Conservation (phyloP, 2,888 invertebrate genomes). For the Drosophila affinis region DNA sequence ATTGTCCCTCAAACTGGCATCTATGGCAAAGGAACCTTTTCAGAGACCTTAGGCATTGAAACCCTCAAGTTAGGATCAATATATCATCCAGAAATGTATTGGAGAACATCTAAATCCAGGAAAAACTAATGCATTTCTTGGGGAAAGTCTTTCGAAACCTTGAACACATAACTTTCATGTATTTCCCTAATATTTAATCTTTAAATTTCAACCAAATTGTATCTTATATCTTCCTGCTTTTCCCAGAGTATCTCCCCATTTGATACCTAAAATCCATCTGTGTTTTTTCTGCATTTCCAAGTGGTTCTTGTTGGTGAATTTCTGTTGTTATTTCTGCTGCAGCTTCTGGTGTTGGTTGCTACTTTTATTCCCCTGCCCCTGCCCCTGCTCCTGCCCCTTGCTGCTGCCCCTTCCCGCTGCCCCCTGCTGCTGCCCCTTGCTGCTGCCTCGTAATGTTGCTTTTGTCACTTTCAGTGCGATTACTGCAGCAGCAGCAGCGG, state of each 20-base stretch:
- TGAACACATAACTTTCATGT: too few species aligned
- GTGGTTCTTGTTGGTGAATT: neutral
- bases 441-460: conserved; percentile 6
- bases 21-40: too few species aligned
- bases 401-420: neutral
- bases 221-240: too few species aligned
- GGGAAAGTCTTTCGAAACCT: too few species aligned
- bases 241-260: neutral
- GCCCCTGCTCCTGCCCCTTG: neutral
- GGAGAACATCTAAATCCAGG: neutral
- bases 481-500: neutral
- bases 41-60: neutral
- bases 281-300: neutral
- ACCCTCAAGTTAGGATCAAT: neutral
- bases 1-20: fast-evolving
- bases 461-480: conserved; percentile 13
- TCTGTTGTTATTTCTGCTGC: neutral
- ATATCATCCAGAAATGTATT: too few species aligned
- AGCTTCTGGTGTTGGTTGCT: neutral
- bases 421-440: neutral
- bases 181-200: too few species aligned
- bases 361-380: neutral
- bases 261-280: neutral
- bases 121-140: neutral
- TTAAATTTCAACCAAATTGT: too few species aligned